Conservation (phyloP, 2,797 vertebrate genomes). For the Labroides dimidiatus region DNA sequence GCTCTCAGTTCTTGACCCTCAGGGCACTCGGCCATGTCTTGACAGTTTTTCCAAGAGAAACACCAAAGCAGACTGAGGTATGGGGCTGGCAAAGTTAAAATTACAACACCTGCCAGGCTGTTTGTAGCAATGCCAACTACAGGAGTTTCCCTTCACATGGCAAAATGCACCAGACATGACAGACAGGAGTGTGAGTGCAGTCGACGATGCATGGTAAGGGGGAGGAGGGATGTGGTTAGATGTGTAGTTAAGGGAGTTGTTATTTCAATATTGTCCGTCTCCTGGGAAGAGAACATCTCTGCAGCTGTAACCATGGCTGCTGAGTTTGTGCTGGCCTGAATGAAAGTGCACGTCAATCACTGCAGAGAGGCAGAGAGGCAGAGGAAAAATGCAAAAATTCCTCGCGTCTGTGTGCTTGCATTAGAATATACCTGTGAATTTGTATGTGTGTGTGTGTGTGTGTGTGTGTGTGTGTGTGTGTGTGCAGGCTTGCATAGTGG, state of each 20-base stretch:
- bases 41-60: constrained; percentile 62
- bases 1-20: constrained; percentile 42
- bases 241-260: constrained; percentile 67
- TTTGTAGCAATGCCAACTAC: constrained; percentile 62
- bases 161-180: constrained; percentile 48
- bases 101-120: constrained; percentile 52
- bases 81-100: constrained; percentile 48
- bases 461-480: constrained; percentile 5
- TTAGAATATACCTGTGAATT: not conserved
- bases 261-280: constrained; percentile 79
- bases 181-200: constrained; percentile 25
- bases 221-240: constrained; percentile 14
- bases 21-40: constrained; percentile 45
- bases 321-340: constrained; percentile 65
- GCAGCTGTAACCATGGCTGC: constrained; percentile 74
- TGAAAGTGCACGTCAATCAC: constrained; percentile 73
- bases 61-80: constrained; percentile 24
- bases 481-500: constrained; percentile 38
- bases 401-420: constrained; percentile 12
- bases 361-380: constrained; percentile 26
- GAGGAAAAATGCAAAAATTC: constrained; percentile 66
- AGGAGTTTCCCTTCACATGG: constrained; percentile 62
- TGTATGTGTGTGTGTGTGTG: constrained; percentile 3
- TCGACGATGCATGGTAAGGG: constrained; percentile 15
- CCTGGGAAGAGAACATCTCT: constrained; percentile 67